Evolutionary conservation across 2,113 vertebrate genomes (phyloP), one percentile per base, ranked within the genome.

Genomic region (Coreoperca whiteheadi): DNA sequence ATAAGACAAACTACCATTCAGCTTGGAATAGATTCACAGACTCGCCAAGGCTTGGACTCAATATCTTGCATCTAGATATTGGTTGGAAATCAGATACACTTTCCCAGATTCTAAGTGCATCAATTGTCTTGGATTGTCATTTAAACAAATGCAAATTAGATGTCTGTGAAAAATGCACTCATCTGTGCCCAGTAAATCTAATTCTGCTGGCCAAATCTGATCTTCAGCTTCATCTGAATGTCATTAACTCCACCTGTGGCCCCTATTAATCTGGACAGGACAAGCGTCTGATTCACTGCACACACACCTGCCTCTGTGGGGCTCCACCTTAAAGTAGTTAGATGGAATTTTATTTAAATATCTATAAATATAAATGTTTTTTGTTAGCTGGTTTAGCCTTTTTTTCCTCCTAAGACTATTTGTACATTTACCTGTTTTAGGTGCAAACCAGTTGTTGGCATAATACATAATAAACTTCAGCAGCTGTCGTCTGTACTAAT

Each of bases 131-230:
- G 4, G 32, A 34, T 65, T 25, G 23, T 4, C 37, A 32, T 56
- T 77, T 20, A 77, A 74, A 74, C 53, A 74, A 82, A 87, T 69
- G 63, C 56, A 81, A 73, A 84, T 69, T 3, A 51, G 10, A 56
- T 43, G 70, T 68, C 65, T 70, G 60, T 67, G 59, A 20, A 82
- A 74, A 74, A 71, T 37, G 57, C n/a, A 30, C 16, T 53, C 20
- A 41, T 83, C 32, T 64, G 73, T 63, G 23, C 39, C 81, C 21
- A 21, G 28, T 83, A 67, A 82, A 84, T 78, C 34, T 3, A 65
- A 81, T 67, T 34, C n/a, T 69, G 57, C 34, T 46, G 61, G 32
- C 32, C 15, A 84, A 79, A 84, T 74, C 25, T 43, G 63, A 79
- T 79, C 8, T 69, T 56, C n/a, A 41, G 18, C 30, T 43, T 64